Evolutionary conservation across 2,888 invertebrate species (phyloP), one percentile per base, ranked within the genome.

Genomic region (Ommatoiulus sabulosus): DNA sequence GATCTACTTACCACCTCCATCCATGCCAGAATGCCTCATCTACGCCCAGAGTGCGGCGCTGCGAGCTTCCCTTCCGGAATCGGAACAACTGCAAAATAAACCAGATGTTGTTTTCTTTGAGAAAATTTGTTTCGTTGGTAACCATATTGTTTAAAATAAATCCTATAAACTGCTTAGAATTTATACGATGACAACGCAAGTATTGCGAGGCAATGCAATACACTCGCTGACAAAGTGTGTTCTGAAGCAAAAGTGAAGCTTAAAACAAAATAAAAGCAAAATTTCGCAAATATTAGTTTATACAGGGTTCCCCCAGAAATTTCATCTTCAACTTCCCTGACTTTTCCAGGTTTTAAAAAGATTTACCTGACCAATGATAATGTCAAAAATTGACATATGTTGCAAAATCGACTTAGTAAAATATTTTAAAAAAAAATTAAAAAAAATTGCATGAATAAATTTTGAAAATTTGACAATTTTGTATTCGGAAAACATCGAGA

Each of bases 81-180:
- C 72, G 3, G 88, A 88, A 52, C 52, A 86, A 44, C 52, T 57
- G 48, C 88, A 88, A 43, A 86, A 88, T 57, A 88, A 88, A 8
- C 91, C 92, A 5, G 92, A 93, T 84, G 92, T 92, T 48, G 92
- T 92, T 87, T 93, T 93, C 90, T 93, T 92, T 90, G 93, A 93
- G 91, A 93, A 93, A 90, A 92, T 93, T 87, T 93, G 93, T 90
- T 91, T 93, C 17, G 90, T 92, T 90, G 93, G 93, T 92, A 90
- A 90, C 15, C 8, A 72, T 72, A 5, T 72, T 24, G 10, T 72
- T 72, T 24, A 8, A 8, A 72, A 72, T 63, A 63, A 63, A 63
- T 63, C n/a, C 20, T 63, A 12, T 35, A 57, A 57, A 63, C 72
- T 72, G 72, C 20, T 72, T 72, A 7, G 5, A 57, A 10, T 48